Conservation (phyloP, 2,797 vertebrate species). For the Neomorphus geoffroyi region DNA sequence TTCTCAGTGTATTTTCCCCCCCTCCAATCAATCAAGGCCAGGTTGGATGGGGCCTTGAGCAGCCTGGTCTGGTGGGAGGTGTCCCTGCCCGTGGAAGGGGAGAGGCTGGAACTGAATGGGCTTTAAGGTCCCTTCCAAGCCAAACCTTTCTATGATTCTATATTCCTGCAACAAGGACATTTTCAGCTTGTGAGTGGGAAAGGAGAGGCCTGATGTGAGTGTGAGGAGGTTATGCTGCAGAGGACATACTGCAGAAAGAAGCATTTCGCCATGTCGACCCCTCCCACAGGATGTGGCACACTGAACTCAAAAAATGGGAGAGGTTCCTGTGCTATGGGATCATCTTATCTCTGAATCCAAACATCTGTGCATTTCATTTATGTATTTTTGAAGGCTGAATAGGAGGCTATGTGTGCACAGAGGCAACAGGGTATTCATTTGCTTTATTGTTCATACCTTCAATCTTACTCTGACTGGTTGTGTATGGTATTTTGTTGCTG, state of each 20-base stretch:
- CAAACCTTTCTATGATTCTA: background rate
- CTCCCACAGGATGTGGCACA: background rate
- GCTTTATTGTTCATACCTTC: background rate
- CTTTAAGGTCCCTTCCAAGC: no score
- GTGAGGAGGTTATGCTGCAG: background rate
- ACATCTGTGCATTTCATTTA: background rate
- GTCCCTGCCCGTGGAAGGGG: no score
- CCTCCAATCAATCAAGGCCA: background rate
- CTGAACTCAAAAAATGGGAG: background rate
- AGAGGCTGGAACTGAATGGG: no score
- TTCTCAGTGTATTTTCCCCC: background rate
- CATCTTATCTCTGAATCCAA: background rate
- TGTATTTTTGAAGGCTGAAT: background rate
- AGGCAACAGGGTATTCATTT: constrained; percentile 3
- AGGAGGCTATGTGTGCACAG: background rate
- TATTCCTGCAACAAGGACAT: background rate
- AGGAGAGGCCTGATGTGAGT: background rate
- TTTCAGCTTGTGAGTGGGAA: background rate
- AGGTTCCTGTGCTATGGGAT: background rate
- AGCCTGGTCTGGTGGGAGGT: no score
- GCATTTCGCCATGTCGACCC: background rate
- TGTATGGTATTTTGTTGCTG: background rate
- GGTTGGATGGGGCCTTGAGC: no score
- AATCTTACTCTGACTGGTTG: background rate
- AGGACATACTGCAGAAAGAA: background rate